Base-by-base conservation (phyloP, 2,888 invertebrate genomes). In the Eupithecia centaureata region DNA sequence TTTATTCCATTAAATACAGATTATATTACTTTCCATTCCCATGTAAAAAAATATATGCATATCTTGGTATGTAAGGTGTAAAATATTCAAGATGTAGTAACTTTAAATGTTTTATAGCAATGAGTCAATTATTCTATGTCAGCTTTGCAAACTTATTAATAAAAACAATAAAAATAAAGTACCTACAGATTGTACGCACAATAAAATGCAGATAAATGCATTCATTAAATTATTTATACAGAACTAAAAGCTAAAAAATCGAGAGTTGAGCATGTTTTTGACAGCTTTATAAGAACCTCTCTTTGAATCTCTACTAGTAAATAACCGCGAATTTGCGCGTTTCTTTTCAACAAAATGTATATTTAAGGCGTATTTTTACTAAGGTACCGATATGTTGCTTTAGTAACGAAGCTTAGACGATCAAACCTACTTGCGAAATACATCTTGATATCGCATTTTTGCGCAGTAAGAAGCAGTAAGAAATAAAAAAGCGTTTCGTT, bases 121-220 rank as follows among this genome's bases (percentile, higher is more conserved):
- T 51, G 47, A 25, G 25, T 51, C 47, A 8, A n/a, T 27, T 15
- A 27, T 52, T 52, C 52, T 27, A 27, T 27, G 52, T 27, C 52
- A 52, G 52, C 51, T 51, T 51, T 51, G 51, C 15, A 7, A 25
- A 52, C 27, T 58, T 62, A 65, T 47, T 8, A 52, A 68, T 63
- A 68, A 63, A 71, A 61, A 69, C 59, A 61, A 47, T 63, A 65
- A 12, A 47, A 47, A 47, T n/a, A 63, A 62, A 64, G 72, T 75
- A n/a, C n/a, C n/a, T n/a, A 75, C 67, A 58, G 47, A 25, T 75
- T 71, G 73, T 72, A 75, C 73, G 65, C 60, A 70, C 35, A 63
- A 62, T 68, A 54, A 74, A 75, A 76, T 67, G 73, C 73, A 72
- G 38, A 47, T 72, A 76, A 75, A 73, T 73, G 73, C 76, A 71